Evolutionary conservation across 2,888 invertebrate genomes (phyloP), one percentile per base, ranked within the genome.

Genomic region (Athalia cordata): DNA sequence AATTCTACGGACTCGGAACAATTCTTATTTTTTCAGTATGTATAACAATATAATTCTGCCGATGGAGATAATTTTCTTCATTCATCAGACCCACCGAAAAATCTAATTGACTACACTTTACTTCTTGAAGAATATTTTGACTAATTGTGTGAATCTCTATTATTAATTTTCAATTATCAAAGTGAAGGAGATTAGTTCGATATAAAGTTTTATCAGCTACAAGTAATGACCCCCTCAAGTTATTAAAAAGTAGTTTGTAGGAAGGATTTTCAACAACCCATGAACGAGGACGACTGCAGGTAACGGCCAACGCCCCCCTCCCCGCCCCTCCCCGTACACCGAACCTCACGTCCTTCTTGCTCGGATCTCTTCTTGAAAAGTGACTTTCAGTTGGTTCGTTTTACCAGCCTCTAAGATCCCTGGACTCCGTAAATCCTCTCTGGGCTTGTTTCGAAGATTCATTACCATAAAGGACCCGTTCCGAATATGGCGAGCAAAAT

Each of bases 381-480:
- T 64, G 75, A 75, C 64, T 75, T 75, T 50, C 62, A 49, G 75
- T 50, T 15, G 52, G 49, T 62, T 29, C 61, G 45, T 9, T n/a
- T 59, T 72, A 45, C 57, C 72, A 62, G 50, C 62, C 75, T 75
- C 62, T 50, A 29, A 50, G 75, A 43, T 75, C 47, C 62, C 47
- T 62, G 62, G 75, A 64, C 75, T 59, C 52, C 49, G 75, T 75
- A 75, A 75, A 75, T 75, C 64, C 52, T 62, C 62, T 47, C 61
- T 57, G 75, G 75, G 61, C 62, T 75, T 75, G 75, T 75, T 75
- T 75, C 52, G 75, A 75, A 75, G 75, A 75, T 75, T 75, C 75
- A 75, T 75, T 75, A 75, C 75, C 75, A 75, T 75, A 75, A 75
- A 75, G 75, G 75, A 62, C 75, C 75, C 62, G 75, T 75, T 62